Evolutionary conservation across 2,888 invertebrate species (phyloP).

Genomic region (Theodoxus fluviatilis): DNA sequence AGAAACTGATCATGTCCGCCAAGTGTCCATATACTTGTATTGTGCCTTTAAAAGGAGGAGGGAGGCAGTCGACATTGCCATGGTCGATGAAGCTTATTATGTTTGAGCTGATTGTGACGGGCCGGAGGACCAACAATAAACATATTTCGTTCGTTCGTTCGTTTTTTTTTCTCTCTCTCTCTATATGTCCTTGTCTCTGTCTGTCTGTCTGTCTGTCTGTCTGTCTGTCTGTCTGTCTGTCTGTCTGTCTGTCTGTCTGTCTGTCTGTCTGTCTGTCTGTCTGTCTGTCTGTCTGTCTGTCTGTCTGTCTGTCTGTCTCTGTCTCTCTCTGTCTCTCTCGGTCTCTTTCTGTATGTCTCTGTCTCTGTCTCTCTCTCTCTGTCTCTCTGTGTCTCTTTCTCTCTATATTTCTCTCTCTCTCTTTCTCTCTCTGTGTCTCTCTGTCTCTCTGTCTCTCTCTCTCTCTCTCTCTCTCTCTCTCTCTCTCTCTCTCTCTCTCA

Average conservation of each 20-base stretch:
- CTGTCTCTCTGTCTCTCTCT: not conserved
- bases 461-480: slow-evolving; percentile 8
- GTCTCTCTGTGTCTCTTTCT: too few species aligned
- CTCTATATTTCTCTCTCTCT: not conserved
- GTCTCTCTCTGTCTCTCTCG: not conserved
- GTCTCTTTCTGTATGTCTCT: not conserved
- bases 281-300: not conserved
- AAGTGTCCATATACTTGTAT: too few species aligned
- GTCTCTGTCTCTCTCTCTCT: not conserved
- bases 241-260: not conserved
- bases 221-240: not conserved
- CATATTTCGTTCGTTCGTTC: not conserved
- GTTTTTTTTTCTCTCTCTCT: not conserved
- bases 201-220: not conserved
- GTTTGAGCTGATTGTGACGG: too few species aligned
- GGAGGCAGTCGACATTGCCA: too few species aligned
- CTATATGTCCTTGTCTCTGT: not conserved
- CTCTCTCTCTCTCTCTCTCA: slow-evolving; percentile 15
- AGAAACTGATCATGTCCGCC: too few species aligned
- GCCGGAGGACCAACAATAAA: too few species aligned
- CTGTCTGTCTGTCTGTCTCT: not conserved
- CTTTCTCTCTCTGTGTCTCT: not conserved
- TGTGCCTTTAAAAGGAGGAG: too few species aligned
- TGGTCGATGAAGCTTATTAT: too few species aligned
- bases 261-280: too few species aligned